phyloP scores from a whole-genome alignment of 2,888 invertebrate genomes.

The Halictus quadricinctus region DNA sequence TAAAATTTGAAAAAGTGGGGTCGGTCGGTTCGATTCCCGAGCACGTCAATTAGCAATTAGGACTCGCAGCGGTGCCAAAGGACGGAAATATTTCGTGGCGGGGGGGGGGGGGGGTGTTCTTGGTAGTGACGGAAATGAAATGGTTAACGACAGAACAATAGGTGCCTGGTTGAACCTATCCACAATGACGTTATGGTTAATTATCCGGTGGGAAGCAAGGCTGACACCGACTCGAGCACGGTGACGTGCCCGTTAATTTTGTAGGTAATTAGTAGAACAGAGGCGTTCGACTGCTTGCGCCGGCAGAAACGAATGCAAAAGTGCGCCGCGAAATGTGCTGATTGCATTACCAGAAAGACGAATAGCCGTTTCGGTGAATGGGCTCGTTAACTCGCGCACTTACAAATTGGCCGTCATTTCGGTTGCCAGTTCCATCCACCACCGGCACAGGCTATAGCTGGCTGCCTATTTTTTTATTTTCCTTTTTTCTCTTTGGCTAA shows the following conservation, averaged over 20 bases:
- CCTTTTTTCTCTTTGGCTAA: neutral
- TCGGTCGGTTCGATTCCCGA: neutral
- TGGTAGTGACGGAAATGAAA: conserved; percentile 39
- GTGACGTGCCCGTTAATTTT: conserved; percentile 57
- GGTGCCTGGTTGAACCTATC: conserved; percentile 37
- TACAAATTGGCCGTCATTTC: conserved; percentile 64
- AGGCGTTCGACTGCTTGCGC: conserved; percentile 44
- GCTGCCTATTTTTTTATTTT: neutral
- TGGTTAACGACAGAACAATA: conserved; percentile 57
- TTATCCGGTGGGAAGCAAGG: conserved; percentile 44
- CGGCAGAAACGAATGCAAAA: conserved; percentile 59
- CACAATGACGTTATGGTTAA: conserved; percentile 58
- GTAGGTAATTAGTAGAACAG: conserved; percentile 56
- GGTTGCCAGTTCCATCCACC: conserved; percentile 39
- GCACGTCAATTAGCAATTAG: conserved; percentile 38
- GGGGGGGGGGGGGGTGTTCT: conserved; percentile 34
- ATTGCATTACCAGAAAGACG: conserved; percentile 65
- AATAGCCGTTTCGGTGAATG: conserved; percentile 64
- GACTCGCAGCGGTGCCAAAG: neutral
- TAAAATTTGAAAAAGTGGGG: neutral
- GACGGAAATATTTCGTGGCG: conserved; percentile 34
- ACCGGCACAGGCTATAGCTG: neutral
- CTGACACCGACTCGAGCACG: conserved; percentile 47
- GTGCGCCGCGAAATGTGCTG: conserved; percentile 53
- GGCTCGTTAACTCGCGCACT: conserved; percentile 63